These are phyloP conservation scores for Nebria salina DNA, from an alignment of 2,888 invertebrate genomes.

Conservation along the genomic window DNA sequence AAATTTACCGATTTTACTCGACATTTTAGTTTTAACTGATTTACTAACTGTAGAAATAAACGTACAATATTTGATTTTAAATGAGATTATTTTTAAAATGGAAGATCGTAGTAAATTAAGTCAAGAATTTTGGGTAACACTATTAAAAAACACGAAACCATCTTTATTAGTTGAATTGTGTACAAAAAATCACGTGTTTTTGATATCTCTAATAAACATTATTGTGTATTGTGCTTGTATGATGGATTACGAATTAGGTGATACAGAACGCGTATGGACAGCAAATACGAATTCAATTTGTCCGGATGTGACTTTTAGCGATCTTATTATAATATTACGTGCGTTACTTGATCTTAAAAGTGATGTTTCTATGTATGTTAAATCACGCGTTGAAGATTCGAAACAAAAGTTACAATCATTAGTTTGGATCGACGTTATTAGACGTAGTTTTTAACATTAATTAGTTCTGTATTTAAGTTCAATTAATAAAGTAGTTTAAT, in stretches of 20 bases:
- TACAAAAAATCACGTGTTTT: slow-evolving; percentile 57
- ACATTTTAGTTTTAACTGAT: slow-evolving; percentile 53
- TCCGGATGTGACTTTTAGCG: slow-evolving; percentile 64
- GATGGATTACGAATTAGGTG: slow-evolving; percentile 58
- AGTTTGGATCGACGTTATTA: slow-evolving; percentile 59
- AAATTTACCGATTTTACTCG: slow-evolving; percentile 55
- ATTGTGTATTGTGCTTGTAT: slow-evolving; percentile 63
- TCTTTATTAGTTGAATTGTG: slow-evolving; percentile 57
- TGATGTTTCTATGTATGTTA: slow-evolving; percentile 61
- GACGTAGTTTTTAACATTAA: slow-evolving; percentile 25
- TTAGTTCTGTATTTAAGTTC: slow-evolving; percentile 4
- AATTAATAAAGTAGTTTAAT: not conserved
- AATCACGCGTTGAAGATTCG: slow-evolving; percentile 62
- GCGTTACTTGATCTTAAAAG: slow-evolving; percentile 60
- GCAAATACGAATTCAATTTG: slow-evolving; percentile 56
- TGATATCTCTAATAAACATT: slow-evolving; percentile 61
- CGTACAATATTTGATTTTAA: slow-evolving; percentile 55
- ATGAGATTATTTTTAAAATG: slow-evolving; percentile 57
- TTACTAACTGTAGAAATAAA: slow-evolving; percentile 48
- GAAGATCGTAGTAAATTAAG: slow-evolving; percentile 56
- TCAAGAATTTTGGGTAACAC: slow-evolving; percentile 58
- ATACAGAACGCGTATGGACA: slow-evolving; percentile 57
- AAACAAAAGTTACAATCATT: slow-evolving; percentile 58
- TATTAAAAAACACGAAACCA: slow-evolving; percentile 57
- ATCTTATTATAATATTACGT: slow-evolving; percentile 63